Evolutionary conservation across 2,888 invertebrate genomes (phyloP).

Genomic region (Drosophila limbata): DNA sequence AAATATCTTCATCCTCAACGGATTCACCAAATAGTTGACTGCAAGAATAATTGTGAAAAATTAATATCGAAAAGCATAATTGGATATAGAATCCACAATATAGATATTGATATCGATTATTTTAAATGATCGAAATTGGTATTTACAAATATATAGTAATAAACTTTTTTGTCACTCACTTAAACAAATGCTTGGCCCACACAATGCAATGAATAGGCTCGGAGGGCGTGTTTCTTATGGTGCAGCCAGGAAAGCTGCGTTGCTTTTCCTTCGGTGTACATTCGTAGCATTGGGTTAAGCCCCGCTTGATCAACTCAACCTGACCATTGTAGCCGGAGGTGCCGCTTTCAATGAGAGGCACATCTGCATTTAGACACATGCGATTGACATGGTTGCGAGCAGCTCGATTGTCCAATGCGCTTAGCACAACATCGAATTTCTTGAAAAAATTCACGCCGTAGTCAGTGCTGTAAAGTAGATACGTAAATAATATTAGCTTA

Average conservation of each 20-base stretch:
- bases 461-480: conserved; percentile 89
- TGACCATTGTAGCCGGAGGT: conserved; percentile 99
- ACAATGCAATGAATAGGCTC: conserved; percentile 99
- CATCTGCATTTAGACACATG: conserved; percentile 97
- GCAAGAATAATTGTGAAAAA: conserved; percentile 61
- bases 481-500: neutral
- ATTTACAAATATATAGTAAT: too few relatives aligned
- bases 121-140: too few relatives aligned
- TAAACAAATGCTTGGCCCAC: conserved; percentile 99
- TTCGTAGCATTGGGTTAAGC: conserved; percentile 97
- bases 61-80: too few relatives aligned
- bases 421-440: conserved; percentile 95
- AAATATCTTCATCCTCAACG: conserved; percentile 98
- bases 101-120: too few relatives aligned
- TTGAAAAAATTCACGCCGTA: conserved; percentile 97
- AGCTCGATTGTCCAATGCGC: conserved; percentile 97
- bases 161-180: conserved; percentile 87
- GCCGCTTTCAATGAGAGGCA: conserved; percentile 98
- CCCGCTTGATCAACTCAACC: conserved; percentile 94
- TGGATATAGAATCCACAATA: too few relatives aligned
- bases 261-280: conserved; percentile 96
- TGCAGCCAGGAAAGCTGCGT: conserved; percentile 98
- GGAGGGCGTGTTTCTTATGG: conserved; percentile 99
- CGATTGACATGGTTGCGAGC: conserved; percentile 99
- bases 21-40: conserved; percentile 98